These are phyloP conservation scores for Irena cyanogastra DNA, from an alignment of 2,113 vertebrate genomes.

Conservation along the genomic window DNA sequence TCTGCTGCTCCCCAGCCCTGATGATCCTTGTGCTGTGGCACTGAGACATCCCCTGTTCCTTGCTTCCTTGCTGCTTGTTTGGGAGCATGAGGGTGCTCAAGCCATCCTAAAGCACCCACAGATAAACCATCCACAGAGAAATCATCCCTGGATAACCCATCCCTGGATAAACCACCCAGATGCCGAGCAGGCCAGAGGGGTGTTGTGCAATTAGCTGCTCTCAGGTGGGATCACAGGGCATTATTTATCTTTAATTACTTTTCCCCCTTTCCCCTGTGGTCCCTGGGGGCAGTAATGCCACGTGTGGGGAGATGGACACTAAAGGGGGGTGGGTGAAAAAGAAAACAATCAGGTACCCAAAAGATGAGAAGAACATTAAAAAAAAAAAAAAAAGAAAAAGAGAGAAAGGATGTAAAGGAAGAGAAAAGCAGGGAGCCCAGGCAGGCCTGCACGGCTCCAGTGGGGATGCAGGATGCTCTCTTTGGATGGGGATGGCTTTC, in stretches of 20 bases:
- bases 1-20: neutral
- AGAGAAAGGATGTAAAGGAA: neutral
- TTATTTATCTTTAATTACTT: neutral
- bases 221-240: neutral
- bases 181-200: neutral
- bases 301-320: rapidly evolving
- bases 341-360: neutral
- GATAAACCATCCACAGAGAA: neutral
- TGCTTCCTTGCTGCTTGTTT: neutral
- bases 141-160: neutral
- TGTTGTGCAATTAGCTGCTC: neutral
- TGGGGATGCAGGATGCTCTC: neutral
- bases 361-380: neutral
- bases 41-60: neutral
- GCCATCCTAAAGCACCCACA: neutral
- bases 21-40: rapidly evolving
- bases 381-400: neutral
- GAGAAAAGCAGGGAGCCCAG: neutral
- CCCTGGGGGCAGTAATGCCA: neutral
- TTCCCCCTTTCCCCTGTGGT: neutral
- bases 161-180: neutral
- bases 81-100: neutral
- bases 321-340: neutral
- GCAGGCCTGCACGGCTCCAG: rapidly evolving
- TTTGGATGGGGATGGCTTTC: neutral